Evolutionary conservation across 2,797 vertebrate species (phyloP).

Genomic region (Spea hammondii): DNA sequence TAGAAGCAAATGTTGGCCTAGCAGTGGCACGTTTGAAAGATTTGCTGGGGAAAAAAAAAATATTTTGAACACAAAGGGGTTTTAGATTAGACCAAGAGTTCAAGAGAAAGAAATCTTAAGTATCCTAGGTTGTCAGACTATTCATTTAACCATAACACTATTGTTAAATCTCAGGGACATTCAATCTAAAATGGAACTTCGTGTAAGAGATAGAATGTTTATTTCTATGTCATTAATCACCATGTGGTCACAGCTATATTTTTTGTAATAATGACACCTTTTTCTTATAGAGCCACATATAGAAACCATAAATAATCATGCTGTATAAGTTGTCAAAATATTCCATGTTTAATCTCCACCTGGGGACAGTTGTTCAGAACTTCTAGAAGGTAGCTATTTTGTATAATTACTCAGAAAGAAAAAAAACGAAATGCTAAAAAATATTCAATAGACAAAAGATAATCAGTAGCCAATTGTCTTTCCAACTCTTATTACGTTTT

Average conservation of each 20-base stretch:
- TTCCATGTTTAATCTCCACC: conserved; percentile 20
- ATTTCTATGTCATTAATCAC: background rate
- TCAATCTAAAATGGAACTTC: background rate
- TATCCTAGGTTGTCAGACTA: background rate
- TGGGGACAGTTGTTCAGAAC: conserved; percentile 21
- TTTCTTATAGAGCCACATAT: conserved; percentile 17
- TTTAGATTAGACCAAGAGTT: background rate
- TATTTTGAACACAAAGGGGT: too few relatives aligned
- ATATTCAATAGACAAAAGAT: background rate
- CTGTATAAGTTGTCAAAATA: conserved; percentile 18
- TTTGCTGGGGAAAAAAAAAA: too few relatives aligned
- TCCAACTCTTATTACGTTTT: conserved; percentile 32
- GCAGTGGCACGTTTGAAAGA: too few relatives aligned
- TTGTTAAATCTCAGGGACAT: background rate
- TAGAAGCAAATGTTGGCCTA: too few relatives aligned
- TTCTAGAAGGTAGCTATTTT: conserved; percentile 11
- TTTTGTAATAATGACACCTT: conserved; percentile 11
- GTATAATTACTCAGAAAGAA: conserved; percentile 22
- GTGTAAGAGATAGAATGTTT: background rate
- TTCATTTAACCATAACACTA: background rate
- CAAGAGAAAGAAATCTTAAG: background rate
- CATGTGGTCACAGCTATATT: conserved; percentile 6
- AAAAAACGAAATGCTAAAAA: conserved; percentile 8
- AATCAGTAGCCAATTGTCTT: conserved; percentile 43
- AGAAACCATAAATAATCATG: conserved; percentile 26